Percentiles rank a stretch among this genome's conserved stretches.
These are phyloP conservation scores for Caenorhabditis angaria DNA, from an alignment of 2,888 invertebrate species.

Conservation along the genomic window DNA sequence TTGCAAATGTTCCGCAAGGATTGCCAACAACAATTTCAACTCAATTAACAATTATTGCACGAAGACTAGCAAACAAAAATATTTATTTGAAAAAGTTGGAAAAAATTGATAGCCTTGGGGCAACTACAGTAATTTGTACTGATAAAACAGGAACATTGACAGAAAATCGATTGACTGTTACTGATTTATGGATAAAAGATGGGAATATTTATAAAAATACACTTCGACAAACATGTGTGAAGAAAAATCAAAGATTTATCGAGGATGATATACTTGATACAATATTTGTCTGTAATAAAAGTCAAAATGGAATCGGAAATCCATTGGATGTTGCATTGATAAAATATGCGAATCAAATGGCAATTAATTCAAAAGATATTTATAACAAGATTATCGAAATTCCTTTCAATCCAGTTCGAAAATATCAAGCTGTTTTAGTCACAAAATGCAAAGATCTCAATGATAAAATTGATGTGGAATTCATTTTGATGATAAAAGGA, in stretches of 20 bases:
- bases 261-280: too few species aligned
- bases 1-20: constrained; percentile 63
- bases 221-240: constrained; percentile 4
- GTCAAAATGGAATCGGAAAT: constrained; percentile 26
- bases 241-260: constrained; percentile 18
- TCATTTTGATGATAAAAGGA: constrained; percentile 61
- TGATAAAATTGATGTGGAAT: constrained; percentile 39
- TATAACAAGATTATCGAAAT: constrained; percentile 59
- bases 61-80: constrained; percentile 53
- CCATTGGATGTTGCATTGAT: too few species aligned
- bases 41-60: constrained; percentile 56
- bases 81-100: constrained; percentile 59
- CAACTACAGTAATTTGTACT: constrained; percentile 50
- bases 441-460: constrained; percentile 22
- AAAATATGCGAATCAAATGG: not conserved
- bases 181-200: constrained; percentile 51
- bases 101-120: constrained; percentile 53
- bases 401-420: constrained; percentile 63
- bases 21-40: constrained; percentile 54
- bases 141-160: constrained; percentile 58
- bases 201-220: too few species aligned
- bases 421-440: constrained; percentile 58
- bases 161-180: constrained; percentile 57
- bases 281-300: too few species aligned
- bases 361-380: constrained; percentile 3